A percentile compares a stretch with the other conserved stretches of the same genome.
phyloP scores from a whole-genome alignment of 1,140 invertebrate species.

The Babylonia areolata region DNA sequence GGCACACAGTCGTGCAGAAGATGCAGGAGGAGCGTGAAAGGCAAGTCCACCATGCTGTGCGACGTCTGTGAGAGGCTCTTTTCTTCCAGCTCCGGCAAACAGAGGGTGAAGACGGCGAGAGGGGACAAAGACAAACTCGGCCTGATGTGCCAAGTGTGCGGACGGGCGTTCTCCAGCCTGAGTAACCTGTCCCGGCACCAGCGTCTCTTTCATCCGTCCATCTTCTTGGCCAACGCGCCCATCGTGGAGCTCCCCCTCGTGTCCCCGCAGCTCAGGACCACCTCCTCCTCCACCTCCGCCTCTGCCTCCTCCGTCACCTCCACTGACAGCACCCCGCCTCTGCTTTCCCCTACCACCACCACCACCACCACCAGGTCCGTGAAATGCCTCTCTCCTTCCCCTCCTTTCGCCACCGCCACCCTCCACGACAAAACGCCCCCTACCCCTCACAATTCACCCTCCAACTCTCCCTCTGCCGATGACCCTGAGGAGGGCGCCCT shows the following conservation, averaged over 20 bases:
- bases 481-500: too few species aligned
- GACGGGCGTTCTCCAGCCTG: background rate
- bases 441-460: background rate
- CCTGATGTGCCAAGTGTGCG: conserved; percentile 9
- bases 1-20: background rate
- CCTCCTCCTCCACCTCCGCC: background rate
- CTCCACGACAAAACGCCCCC: background rate
- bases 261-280: background rate
- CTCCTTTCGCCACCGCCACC: background rate
- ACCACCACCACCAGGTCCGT: too few species aligned
- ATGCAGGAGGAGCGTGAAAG: background rate
- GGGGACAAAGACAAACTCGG: background rate
- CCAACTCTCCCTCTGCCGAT: too few species aligned
- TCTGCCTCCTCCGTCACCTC: background rate
- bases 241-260: background rate
- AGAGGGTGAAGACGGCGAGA: background rate
- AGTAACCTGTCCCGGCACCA: conserved; percentile 17
- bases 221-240: background rate
- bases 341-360: background rate
- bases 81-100: background rate
- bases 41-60: background rate
- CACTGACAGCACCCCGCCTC: background rate
- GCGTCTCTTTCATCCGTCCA: conserved; percentile 28
- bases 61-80: background rate
- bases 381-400: background rate